Evolutionary conservation across 2,888 invertebrate species (phyloP), one percentile per base, ranked within the genome.

Genomic region (Drosophila paramelanica): DNA sequence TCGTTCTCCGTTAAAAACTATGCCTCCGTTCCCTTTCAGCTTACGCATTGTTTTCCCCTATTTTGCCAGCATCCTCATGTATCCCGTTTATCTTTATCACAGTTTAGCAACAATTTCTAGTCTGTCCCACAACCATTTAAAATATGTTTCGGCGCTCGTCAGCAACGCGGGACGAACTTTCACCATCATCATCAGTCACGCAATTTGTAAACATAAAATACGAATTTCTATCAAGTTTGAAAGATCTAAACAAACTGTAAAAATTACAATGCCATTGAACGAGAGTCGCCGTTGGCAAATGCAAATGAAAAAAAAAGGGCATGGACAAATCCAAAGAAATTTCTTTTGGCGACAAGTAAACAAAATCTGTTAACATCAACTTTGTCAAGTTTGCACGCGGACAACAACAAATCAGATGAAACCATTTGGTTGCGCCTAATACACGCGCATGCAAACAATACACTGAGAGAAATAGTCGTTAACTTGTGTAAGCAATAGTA

Each of bases 291-390:
- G 8, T 45, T 56, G 67, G 61, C 66, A 42, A 23, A 23, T 23
- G 23, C 3, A 23, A 11, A 27, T 23, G 27, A n/a, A 17, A 46
- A 49, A n/a, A 17, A 46, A 49, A 60, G 42, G 60, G 67, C 67
- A 57, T 49, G 13, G 5, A 38, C 14, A 49, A 67, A 67, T 57
- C 31, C 67, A 51, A 67, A 38, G 50, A 46, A 46, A 46, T 58
- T 46, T 58, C 23, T 36, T 58, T 17, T 51, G 61, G 50, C 68
- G 64, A 53, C 52, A 74, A 67, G 77, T 55, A 79, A 78, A 78
- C 77, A 79, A 59, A 79, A 77, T 78, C 79, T 79, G 71, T 62
- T 71, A 60, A 81, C 79, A 81, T 81, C 81, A 78, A 81, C 77
- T 79, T 81, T 78, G 74, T 81, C 81, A 79, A 79, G 73, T 79